Evolutionary conservation across 2,797 vertebrate genomes (phyloP).

Genomic region (Phoebastria nigripes): DNA sequence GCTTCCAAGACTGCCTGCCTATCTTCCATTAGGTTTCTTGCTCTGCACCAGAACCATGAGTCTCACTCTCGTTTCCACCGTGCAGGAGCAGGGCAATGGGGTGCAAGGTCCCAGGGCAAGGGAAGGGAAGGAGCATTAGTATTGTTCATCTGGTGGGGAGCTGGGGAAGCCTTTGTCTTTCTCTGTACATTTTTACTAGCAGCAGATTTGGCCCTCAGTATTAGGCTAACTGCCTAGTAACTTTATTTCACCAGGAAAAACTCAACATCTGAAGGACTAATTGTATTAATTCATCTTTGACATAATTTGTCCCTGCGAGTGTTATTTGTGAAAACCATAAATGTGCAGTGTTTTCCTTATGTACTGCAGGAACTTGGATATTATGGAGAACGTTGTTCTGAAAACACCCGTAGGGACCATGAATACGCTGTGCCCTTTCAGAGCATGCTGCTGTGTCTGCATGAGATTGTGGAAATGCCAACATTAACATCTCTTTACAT

Average conservation of each 20-base stretch:
- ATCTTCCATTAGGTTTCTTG: not conserved
- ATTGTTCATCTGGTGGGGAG: not conserved
- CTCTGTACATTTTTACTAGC: not conserved
- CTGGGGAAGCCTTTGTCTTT: not conserved
- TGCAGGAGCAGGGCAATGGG: not conserved
- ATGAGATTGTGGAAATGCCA: constrained; percentile 1
- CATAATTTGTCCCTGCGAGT: not conserved
- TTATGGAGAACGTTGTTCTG: not conserved
- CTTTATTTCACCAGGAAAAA: not conserved
- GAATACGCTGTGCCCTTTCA: not conserved
- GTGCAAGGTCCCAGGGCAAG: not conserved
- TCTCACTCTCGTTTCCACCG: not conserved
- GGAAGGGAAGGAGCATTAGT: rapidly evolving
- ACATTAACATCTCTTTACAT: not conserved
- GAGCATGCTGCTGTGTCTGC: not conserved
- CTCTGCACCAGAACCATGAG: rapidly evolving
- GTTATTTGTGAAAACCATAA: not conserved
- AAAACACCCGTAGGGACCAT: not conserved
- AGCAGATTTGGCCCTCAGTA: not conserved
- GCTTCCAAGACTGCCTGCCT: not conserved
- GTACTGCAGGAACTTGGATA: not conserved
- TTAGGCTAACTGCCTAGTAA: not conserved
- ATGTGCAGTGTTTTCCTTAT: not conserved
- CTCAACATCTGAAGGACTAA: not conserved
- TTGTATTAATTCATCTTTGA: not conserved